Conservation (phyloP, 2,888 invertebrate species). For the Idaea dimidiata region DNA sequence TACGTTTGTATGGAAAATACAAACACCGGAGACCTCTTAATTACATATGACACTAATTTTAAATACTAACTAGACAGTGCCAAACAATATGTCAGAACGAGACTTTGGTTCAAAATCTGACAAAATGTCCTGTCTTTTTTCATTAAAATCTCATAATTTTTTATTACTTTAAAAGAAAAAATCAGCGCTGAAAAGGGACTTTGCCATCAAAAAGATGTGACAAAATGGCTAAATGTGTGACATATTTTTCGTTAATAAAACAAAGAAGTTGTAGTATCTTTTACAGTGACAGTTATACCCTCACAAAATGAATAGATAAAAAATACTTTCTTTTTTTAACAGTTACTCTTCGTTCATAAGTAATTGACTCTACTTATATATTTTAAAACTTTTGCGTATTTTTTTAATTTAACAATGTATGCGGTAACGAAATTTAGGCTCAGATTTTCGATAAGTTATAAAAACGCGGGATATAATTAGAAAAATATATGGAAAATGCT, state of each 20-base stretch:
- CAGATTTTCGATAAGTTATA: conserved; percentile 1
- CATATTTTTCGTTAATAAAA: no score
- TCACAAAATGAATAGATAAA: conserved; percentile 1
- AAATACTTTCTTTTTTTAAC: neutral
- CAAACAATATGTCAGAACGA: no score
- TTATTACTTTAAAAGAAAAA: neutral
- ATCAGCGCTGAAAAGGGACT: neutral
- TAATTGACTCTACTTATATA: neutral
- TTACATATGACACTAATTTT: no score
- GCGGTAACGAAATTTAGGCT: neutral
- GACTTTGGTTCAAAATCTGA: no score
- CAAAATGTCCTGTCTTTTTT: no score
- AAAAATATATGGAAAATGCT: neutral
- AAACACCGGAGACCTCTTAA: no score
- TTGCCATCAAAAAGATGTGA: neutral
- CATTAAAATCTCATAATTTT: no score
- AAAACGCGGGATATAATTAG: neutral
- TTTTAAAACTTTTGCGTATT: neutral
- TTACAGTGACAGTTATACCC: neutral
- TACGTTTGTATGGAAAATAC: no score
- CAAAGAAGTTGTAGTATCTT: neutral
- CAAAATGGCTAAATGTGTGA: no score
- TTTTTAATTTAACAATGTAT: neutral
- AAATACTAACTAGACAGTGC: no score
- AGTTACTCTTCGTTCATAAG: neutral